phyloP scores from a whole-genome alignment of 2,113 vertebrate genomes.

The Micronycteris hirsuta region DNA sequence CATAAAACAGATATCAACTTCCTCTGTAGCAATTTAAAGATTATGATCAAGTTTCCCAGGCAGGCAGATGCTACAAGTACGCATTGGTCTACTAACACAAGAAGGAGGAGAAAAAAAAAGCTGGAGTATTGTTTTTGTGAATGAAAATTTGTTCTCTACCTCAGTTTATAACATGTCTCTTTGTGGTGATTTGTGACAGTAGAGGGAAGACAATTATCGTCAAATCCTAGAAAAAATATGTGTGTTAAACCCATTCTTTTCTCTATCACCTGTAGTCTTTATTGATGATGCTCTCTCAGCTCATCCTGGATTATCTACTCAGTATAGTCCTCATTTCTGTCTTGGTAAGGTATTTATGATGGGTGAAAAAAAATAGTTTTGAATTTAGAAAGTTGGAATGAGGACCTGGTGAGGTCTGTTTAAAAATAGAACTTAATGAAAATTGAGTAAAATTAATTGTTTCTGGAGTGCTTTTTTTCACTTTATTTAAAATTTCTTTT shows the following conservation, averaged over 20 bases:
- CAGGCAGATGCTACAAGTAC: not conserved
- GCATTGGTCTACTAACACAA: no score
- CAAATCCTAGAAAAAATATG: not conserved
- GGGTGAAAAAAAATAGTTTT: not conserved
- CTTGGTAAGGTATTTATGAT: not conserved
- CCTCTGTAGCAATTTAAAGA: slow-evolving; percentile 28
- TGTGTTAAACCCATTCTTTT: not conserved
- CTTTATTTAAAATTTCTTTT: not conserved
- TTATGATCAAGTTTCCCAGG: slow-evolving; percentile 12
- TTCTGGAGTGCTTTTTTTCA: not conserved
- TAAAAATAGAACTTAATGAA: not conserved
- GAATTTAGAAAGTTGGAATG: not conserved
- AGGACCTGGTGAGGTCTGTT: not conserved
- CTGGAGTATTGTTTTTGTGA: not conserved
- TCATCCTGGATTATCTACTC: not conserved
- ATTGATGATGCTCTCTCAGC: not conserved
- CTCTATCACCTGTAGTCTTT: not conserved
- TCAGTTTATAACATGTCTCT: not conserved
- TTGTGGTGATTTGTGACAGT: not conserved
- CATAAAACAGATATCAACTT: slow-evolving; percentile 24
- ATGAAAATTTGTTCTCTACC: not conserved
- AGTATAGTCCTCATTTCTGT: not conserved
- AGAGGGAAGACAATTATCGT: not conserved
- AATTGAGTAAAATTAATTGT: not conserved
- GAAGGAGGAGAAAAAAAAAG: not conserved